A percentile compares a stretch with the other conserved stretches of the same genome.
Conservation (phyloP, 2,113 vertebrate genomes). For the Larimichthys crocea region DNA sequence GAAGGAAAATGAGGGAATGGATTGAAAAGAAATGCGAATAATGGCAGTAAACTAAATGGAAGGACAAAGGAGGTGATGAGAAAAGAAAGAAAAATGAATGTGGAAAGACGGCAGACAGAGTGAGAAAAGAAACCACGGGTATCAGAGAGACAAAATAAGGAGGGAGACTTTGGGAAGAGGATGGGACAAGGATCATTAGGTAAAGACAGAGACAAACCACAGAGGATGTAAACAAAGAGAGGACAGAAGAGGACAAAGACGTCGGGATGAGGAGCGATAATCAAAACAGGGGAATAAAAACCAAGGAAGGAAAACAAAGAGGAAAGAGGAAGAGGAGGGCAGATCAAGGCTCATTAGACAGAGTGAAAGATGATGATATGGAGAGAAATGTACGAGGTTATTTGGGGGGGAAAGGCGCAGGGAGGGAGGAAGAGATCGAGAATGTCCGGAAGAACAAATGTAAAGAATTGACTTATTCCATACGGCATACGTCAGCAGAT, state of each 20-base stretch:
- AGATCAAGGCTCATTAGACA: background rate
- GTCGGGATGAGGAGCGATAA: background rate
- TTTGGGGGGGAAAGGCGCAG: background rate
- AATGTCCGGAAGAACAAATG: background rate
- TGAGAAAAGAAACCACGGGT: background rate
- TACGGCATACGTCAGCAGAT: no score
- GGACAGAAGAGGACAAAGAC: background rate
- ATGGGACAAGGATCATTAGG: constrained; percentile 11
- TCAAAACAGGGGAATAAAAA: background rate
- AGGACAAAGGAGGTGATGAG: background rate
- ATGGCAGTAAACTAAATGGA: background rate
- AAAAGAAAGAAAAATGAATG: background rate
- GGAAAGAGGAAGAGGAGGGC: background rate
- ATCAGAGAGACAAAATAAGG: background rate
- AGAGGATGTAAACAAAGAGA: background rate
- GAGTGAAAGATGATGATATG: background rate
- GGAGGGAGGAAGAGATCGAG: background rate
- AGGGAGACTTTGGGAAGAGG: background rate
- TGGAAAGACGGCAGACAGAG: background rate
- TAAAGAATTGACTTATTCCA: background rate
- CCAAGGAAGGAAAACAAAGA: background rate
- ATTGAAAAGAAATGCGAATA: background rate
- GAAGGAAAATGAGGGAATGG: background rate
- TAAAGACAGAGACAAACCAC: constrained; percentile 9
- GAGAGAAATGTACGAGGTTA: background rate